Conservation (phyloP, 2,797 vertebrate genomes). For the Squalus acanthias region DNA sequence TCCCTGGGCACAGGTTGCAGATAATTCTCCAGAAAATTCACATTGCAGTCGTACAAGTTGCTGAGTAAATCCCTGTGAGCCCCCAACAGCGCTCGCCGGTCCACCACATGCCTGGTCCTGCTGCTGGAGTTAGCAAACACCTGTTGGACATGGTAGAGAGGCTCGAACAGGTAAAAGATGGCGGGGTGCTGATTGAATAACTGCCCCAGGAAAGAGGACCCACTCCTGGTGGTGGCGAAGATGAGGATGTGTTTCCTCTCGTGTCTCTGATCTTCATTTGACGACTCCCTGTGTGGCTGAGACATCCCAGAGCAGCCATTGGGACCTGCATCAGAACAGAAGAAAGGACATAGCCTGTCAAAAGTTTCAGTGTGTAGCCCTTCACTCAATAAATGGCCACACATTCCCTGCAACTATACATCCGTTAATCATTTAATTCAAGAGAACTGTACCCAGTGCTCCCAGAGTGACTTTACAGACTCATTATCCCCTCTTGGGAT, state of each 20-base stretch:
- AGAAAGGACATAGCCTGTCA: not conserved
- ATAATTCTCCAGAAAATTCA: slow-evolving; percentile 67
- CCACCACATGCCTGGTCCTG: slow-evolving; percentile 42
- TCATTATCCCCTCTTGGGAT: no score
- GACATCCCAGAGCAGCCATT: slow-evolving; percentile 44
- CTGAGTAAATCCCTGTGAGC: slow-evolving; percentile 68
- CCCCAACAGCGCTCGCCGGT: slow-evolving; percentile 51
- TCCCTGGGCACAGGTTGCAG: slow-evolving; percentile 55
- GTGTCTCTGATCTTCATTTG: slow-evolving; percentile 50
- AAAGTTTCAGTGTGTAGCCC: not conserved
- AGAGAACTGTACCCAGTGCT: not conserved
- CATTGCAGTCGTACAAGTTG: slow-evolving; percentile 67
- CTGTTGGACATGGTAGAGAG: slow-evolving; percentile 69
- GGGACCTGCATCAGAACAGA: not conserved
- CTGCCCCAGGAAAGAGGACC: slow-evolving; percentile 73
- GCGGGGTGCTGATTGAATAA: slow-evolving; percentile 71
- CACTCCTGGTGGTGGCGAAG: slow-evolving; percentile 45
- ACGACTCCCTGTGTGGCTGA: slow-evolving; percentile 55
- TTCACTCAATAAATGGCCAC: not conserved
- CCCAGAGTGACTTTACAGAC: not conserved
- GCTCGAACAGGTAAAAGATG: slow-evolving; percentile 73
- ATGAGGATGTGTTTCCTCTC: slow-evolving; percentile 39
- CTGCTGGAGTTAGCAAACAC: slow-evolving; percentile 62
- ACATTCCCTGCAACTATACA: not conserved
- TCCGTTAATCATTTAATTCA: not conserved